These are phyloP conservation scores for Malacosoma neustria DNA, from an alignment of 2,888 invertebrate species.

Conservation along the genomic window DNA sequence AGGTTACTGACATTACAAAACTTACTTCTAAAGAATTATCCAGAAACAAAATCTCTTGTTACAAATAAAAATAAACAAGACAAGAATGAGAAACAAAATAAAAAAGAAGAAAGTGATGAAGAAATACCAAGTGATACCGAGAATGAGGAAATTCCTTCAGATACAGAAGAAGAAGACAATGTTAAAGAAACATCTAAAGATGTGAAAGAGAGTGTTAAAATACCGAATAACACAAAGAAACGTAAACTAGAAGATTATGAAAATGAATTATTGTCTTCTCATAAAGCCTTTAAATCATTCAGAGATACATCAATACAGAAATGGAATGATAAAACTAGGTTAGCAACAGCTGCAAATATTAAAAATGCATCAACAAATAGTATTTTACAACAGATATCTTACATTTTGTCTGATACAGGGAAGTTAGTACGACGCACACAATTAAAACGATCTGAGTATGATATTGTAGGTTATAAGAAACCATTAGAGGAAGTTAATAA, in stretches of 20 bases:
- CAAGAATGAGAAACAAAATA: conserved; percentile 16
- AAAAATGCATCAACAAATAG: conserved; percentile 77
- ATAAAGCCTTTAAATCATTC: conserved; percentile 78
- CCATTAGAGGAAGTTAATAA: conserved; percentile 23
- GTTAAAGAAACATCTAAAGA: conserved; percentile 16
- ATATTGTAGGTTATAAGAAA: conserved; percentile 76
- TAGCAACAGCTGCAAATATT: conserved; percentile 78
- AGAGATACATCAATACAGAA: conserved; percentile 90
- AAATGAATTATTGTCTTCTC: conserved; percentile 67
- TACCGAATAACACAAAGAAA: conserved; percentile 38
- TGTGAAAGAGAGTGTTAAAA: conserved; percentile 21
- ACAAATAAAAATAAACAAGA: conserved; percentile 31
- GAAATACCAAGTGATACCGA: conserved; percentile 70
- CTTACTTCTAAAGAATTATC: conserved; percentile 75
- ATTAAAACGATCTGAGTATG: conserved; percentile 83
- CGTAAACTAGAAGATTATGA: conserved; percentile 77
- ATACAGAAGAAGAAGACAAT: conserved; percentile 65
- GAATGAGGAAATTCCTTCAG: conserved; percentile 80
- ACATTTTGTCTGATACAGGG: conserved; percentile 84
- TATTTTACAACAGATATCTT: conserved; percentile 88
- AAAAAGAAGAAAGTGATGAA: conserved; percentile 51
- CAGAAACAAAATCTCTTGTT: conserved; percentile 78
- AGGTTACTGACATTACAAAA: conserved; percentile 55
- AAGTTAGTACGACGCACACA: conserved; percentile 87
- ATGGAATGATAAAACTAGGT: conserved; percentile 95